Evolutionary conservation across 2,113 vertebrate genomes (phyloP), one percentile per base, ranked within the genome.

Genomic region (Pelobates fuscus): DNA sequence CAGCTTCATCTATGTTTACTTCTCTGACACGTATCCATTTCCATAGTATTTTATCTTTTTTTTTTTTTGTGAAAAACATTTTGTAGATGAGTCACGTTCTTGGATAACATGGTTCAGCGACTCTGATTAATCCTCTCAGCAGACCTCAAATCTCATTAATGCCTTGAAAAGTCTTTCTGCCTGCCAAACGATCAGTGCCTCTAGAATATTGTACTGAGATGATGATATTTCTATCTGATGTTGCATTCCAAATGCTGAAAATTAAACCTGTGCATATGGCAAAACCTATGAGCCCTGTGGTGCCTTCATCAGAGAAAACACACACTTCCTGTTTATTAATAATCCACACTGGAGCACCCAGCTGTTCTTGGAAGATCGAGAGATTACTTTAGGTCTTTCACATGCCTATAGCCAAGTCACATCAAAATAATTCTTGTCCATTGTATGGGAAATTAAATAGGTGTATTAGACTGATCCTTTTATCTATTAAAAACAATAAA

Each of bases 81-180:
- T 14, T 32, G 27, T 61, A 77, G 73, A 77, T 77, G 41, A 77
- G 57, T 77, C 73, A 77, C 64, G 64, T 68, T 77, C 65, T 68
- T 68, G 57, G 65, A 68, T 68, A 68, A 77, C 73, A 68, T 68
- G 73, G 73, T 77, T 77, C 65, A 77, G 43, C 68, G 73, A 60
- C 54, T 75, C 72, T 77, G 73, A 77, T 77, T 77, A 77, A 77
- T 77, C 73, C 73, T 68, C 65, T 77, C 73, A 77, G 57, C 73
- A 68, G 73, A 77, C 65, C 67, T 77, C 64, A 77, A 77, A 77
- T 77, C 65, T 77, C 65, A 68, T 77, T 77, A 77, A 68, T 77
- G 55, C 73, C 26, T 68, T 77, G 73, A 64, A 77, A 77, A 77
- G 73, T 55, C 41, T 62, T 68, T 61, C 57, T 61, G 65, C 49